Percentiles rank a stretch among this genome's conserved stretches.
Evolutionary conservation across 2,797 vertebrate genomes (phyloP).

Genomic region (Phalanger gymnotis): DNA sequence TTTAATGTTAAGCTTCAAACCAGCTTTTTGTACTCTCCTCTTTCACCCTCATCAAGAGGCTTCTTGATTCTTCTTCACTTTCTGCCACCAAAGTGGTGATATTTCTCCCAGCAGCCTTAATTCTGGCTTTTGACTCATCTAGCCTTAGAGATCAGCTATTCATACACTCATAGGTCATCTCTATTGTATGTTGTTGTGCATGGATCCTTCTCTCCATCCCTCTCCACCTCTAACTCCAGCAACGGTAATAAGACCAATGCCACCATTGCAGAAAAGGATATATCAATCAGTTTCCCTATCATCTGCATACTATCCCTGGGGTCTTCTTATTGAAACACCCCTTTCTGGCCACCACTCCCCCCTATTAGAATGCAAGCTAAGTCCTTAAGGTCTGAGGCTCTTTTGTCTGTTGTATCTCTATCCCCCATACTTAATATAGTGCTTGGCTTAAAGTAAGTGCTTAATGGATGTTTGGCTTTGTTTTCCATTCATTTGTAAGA

Average conservation of each 20-base stretch:
- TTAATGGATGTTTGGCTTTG: background rate
- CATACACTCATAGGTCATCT: background rate
- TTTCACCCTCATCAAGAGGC: background rate
- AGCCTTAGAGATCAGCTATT: background rate
- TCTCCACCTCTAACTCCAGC: background rate
- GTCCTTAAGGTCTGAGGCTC: background rate
- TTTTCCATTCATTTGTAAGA: background rate
- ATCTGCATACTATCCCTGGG: background rate
- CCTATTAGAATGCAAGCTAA: background rate
- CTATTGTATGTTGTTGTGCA: background rate
- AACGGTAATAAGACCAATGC: background rate
- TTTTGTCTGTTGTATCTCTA: background rate
- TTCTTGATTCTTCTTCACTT: background rate
- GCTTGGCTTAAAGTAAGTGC: background rate
- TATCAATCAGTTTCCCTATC: background rate
- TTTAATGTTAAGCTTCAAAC: background rate
- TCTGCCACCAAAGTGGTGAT: background rate
- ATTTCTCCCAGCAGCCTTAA: background rate
- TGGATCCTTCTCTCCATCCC: background rate
- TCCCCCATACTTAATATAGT: background rate
- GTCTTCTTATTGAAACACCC: background rate
- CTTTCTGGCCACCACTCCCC: background rate
- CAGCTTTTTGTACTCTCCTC: background rate
- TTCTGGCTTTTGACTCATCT: background rate
- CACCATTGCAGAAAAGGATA: background rate